Percentiles rank a stretch among this genome's conserved stretches.
These are phyloP conservation scores for Onychomys torridus DNA, from an alignment of 2,797 vertebrate genomes.

Conservation along the genomic window DNA sequence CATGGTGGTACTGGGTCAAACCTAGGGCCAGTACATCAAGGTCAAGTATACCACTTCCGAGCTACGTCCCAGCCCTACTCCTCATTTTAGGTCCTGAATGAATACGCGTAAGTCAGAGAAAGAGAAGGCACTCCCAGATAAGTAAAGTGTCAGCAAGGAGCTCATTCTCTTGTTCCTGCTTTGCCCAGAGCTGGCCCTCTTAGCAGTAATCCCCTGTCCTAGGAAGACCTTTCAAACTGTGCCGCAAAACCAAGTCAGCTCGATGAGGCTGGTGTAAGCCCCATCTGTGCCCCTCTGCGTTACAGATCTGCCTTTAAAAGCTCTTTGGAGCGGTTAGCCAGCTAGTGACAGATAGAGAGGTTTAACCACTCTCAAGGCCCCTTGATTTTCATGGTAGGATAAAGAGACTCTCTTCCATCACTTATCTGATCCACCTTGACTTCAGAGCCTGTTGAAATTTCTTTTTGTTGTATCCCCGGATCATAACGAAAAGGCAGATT, in stretches of 20 bases:
- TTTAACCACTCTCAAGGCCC: conserved; percentile 40
- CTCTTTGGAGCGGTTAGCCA: background rate
- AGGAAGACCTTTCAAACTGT: background rate
- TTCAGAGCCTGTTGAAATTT: conserved; percentile 80
- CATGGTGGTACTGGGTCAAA: background rate
- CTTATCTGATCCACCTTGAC: conserved; percentile 78
- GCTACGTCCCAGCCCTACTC: background rate
- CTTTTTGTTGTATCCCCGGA: conserved; percentile 81
- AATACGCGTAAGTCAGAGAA: background rate
- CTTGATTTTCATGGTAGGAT: conserved; percentile 61
- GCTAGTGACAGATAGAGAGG: conserved; percentile 31
- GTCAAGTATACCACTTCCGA: background rate
- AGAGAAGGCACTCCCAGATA: background rate
- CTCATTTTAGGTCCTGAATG: background rate
- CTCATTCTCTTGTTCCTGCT: background rate
- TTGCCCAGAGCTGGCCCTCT: background rate
- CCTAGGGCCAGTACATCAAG: background rate
- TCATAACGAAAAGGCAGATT: conserved; percentile 81
- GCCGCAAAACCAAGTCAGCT: background rate
- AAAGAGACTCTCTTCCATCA: conserved; percentile 71
- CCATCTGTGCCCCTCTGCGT: background rate
- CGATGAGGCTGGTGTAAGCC: background rate
- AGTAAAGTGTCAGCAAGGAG: background rate
- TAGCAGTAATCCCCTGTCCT: background rate
- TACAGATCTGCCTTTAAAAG: background rate